A percentile compares a stretch with the other conserved stretches of the same genome.
These are phyloP conservation scores for Aleiodes testaceus DNA, from an alignment of 2,888 invertebrate species.

Conservation along the genomic window DNA sequence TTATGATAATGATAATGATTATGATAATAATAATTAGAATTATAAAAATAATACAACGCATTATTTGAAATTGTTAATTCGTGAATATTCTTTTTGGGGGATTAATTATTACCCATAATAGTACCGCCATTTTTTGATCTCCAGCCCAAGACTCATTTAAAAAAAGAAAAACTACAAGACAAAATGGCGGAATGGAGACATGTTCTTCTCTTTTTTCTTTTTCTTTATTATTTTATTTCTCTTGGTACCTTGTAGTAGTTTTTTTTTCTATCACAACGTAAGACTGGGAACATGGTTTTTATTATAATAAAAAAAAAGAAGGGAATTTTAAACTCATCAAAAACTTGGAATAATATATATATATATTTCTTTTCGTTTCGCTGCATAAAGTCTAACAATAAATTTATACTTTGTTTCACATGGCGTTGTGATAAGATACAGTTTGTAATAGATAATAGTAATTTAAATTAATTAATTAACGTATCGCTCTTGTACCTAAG, in stretches of 20 bases:
- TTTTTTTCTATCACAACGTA: slow-evolving; percentile 46
- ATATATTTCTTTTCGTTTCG: slow-evolving; percentile 18
- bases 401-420: slow-evolving; percentile 47
- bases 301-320: slow-evolving; percentile 33
- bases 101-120: slow-evolving; percentile 6
- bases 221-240: slow-evolving; percentile 17
- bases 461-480: slow-evolving; percentile 59
- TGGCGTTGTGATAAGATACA: slow-evolving; percentile 62
- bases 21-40: background rate
- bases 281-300: slow-evolving; percentile 49
- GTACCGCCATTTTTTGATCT: slow-evolving; percentile 52
- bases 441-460: slow-evolving; percentile 54
- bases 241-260: slow-evolving; percentile 33
- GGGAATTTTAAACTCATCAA: slow-evolving; percentile 22
- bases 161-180: slow-evolving; percentile 40
- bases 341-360: slow-evolving; percentile 23
- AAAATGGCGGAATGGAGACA: slow-evolving; percentile 39
- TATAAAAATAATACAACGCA: slow-evolving; percentile 13
- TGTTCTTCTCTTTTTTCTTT: background rate
- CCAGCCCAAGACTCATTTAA: slow-evolving; percentile 44
- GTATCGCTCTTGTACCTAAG: slow-evolving; percentile 62
- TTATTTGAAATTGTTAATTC: slow-evolving; percentile 33
- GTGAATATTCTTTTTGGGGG: background rate
- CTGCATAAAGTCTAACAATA: slow-evolving; percentile 31
- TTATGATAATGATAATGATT: too few species aligned